phyloP scores from a whole-genome alignment of 2,113 vertebrate genomes.

The Tragelaphus strepsiceros region DNA sequence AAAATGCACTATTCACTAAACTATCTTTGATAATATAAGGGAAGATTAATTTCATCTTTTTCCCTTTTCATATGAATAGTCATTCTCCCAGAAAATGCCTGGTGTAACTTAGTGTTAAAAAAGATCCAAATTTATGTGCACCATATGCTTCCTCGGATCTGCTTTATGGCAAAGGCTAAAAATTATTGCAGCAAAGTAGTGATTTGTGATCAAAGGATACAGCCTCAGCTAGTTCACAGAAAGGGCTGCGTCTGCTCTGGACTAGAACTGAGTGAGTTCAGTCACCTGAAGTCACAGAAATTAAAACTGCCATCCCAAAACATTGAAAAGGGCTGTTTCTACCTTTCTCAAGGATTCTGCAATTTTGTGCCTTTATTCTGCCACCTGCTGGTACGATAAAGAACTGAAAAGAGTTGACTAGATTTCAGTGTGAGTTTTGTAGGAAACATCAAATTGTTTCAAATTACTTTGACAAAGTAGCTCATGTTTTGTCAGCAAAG shows the following conservation, averaged over 20 bases:
- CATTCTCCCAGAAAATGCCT: background rate
- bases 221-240: background rate
- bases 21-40: background rate
- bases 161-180: background rate
- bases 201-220: constrained; percentile 30
- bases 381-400: constrained; percentile 59
- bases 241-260: background rate
- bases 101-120: background rate
- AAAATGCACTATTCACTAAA: background rate
- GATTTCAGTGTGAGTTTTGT: background rate
- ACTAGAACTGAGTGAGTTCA: background rate
- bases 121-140: constrained; percentile 19
- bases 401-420: background rate
- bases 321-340: background rate
- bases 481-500: background rate
- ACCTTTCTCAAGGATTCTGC: background rate
- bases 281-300: background rate
- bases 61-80: background rate
- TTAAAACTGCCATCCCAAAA: constrained; percentile 1
- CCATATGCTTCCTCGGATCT: background rate
- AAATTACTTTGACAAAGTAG: background rate
- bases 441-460: background rate
- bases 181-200: background rate
- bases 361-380: constrained; percentile 51
- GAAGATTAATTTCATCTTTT: background rate